phyloP scores from a whole-genome alignment of 2,797 vertebrate species.

The Schizothorax lantsangensis region DNA sequence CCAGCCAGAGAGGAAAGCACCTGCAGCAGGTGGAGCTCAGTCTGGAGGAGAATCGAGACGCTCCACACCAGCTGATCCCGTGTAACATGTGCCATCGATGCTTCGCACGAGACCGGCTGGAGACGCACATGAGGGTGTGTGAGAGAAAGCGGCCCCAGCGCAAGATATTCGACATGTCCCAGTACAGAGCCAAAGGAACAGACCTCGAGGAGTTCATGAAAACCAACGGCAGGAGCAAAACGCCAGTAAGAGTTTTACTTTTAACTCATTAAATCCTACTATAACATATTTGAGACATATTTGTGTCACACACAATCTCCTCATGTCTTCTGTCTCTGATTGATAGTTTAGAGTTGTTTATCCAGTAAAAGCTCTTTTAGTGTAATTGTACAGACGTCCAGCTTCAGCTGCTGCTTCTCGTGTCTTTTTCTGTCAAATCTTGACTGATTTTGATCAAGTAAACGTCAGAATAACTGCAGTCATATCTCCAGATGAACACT shows the following conservation, averaged over 20 bases:
- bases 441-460: too few species aligned
- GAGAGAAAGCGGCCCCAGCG: conserved; percentile 75
- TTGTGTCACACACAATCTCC: background rate
- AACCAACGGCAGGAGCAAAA: conserved; percentile 64
- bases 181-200: conserved; percentile 82
- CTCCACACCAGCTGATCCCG: conserved; percentile 60
- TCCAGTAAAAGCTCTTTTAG: too few species aligned
- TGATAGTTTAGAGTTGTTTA: too few species aligned
- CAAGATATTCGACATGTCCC: conserved; percentile 82
- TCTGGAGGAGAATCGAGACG: background rate
- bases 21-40: conserved; percentile 42
- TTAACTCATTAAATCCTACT: background rate
- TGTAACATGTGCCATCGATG: conserved; percentile 82
- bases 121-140: conserved; percentile 82
- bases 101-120: conserved; percentile 78
- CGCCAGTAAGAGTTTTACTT: conserved; percentile 62
- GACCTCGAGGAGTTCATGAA: conserved; percentile 79
- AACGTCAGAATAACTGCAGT: too few species aligned
- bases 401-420: too few species aligned
- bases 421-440: too few species aligned
- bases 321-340: background rate
- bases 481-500: too few species aligned
- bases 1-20: background rate
- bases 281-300: background rate
- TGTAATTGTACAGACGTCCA: too few species aligned